These are phyloP conservation scores for Dendrolimus houi DNA, from an alignment of 2,888 invertebrate genomes.

Conservation along the genomic window DNA sequence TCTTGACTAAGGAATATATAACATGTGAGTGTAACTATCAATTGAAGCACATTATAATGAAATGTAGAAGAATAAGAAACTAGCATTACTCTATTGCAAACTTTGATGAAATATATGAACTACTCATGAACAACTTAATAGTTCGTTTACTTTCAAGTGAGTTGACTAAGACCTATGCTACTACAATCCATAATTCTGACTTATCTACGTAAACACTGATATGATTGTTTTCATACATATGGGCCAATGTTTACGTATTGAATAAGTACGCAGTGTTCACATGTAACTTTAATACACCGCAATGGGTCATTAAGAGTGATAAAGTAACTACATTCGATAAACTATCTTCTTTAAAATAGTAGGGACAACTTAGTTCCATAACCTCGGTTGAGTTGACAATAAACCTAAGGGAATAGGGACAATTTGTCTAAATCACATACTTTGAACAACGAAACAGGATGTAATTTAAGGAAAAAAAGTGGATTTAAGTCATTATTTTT, in stretches of 20 bases:
- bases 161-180: background rate
- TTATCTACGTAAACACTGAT: constrained; percentile 58
- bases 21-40: no score
- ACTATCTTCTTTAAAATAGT: constrained; percentile 60
- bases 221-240: constrained; percentile 48
- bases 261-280: constrained; percentile 25
- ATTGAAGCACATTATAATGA: no score
- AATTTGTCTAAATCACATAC: constrained; percentile 30
- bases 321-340: constrained; percentile 48
- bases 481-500: constrained; percentile 65
- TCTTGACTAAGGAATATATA: no score
- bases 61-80: no score
- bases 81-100: no score
- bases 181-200: constrained; percentile 25
- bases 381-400: constrained; percentile 61
- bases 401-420: constrained; percentile 54
- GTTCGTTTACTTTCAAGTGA: background rate
- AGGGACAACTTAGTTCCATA: constrained; percentile 65
- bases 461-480: constrained; percentile 36
- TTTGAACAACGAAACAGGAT: constrained; percentile 23
- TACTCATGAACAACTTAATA: no score
- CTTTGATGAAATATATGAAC: no score
- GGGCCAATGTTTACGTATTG: constrained; percentile 23
- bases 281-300: constrained; percentile 57
- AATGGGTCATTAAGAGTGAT: constrained; percentile 65